Conservation (phyloP, 2,888 invertebrate species). For the Hyposoter didymator region DNA sequence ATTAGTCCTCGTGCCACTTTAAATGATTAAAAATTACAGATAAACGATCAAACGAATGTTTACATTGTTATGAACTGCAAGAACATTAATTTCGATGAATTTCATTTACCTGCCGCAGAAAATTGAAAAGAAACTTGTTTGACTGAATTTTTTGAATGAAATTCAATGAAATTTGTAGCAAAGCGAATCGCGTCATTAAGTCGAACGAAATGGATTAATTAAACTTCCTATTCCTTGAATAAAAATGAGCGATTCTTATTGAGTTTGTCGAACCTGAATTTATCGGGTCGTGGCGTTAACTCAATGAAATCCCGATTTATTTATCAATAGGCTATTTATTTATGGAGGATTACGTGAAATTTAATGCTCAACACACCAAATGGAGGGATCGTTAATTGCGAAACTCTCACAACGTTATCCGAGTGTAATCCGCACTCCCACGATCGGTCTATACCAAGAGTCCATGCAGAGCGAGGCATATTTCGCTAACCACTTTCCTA, state of each 20-base stretch:
- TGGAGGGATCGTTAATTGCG: slow-evolving; percentile 20
- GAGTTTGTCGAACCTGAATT: neutral
- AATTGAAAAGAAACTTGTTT: too few relatives aligned
- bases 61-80: too few relatives aligned
- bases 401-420: slow-evolving; percentile 25
- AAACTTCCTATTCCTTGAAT: neutral
- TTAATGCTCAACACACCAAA: neutral
- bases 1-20: neutral
- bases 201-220: too few relatives aligned
- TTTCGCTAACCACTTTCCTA: slow-evolving; percentile 56
- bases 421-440: slow-evolving; percentile 37
- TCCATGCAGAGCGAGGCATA: slow-evolving; percentile 33
- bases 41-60: neutral
- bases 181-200: too few relatives aligned
- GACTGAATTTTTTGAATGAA: too few relatives aligned
- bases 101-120: too few relatives aligned
- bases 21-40: neutral
- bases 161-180: too few relatives aligned
- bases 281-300: neutral
- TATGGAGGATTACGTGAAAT: slow-evolving; percentile 12
- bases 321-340: neutral
- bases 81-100: too few relatives aligned
- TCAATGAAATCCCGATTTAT: neutral
- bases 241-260: neutral
- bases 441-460: slow-evolving; percentile 35